A percentile compares a stretch with the other conserved stretches of the same genome.
phyloP scores from a whole-genome alignment of 2,797 vertebrate species.

The Sarcophilus harrisii region DNA sequence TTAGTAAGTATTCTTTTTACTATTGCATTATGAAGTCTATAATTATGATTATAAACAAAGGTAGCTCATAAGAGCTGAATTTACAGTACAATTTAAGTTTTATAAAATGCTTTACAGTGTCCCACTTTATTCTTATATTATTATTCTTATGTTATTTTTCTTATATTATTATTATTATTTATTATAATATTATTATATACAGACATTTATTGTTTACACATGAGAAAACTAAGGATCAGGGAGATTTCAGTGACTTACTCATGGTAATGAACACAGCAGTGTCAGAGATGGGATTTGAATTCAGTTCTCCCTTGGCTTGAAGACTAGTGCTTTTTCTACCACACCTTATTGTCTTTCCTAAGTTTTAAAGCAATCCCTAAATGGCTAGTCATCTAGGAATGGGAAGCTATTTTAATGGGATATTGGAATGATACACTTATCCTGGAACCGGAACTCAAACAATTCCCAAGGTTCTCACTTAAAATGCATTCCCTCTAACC shows the following conservation, averaged over 20 bases:
- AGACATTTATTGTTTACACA: not conserved
- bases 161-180: too few species aligned
- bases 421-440: constrained; percentile 60
- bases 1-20: not conserved
- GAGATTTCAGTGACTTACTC: not conserved
- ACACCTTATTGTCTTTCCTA: not conserved
- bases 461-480: constrained; percentile 61
- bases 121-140: not conserved
- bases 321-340: not conserved
- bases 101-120: not conserved
- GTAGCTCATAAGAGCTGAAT: not conserved
- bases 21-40: not conserved
- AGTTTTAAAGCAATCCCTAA: not conserved
- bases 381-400: constrained; percentile 35
- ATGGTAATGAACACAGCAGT: not conserved
- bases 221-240: not conserved
- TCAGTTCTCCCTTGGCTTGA: not conserved
- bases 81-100: not conserved
- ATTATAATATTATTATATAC: not conserved
- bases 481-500: constrained; percentile 66
- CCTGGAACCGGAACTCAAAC: constrained; percentile 41
- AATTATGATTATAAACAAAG: not conserved
- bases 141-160: too few species aligned
- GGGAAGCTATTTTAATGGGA: constrained; percentile 54
- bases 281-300: not conserved